Evolutionary conservation across 2,113 vertebrate species (phyloP).

Genomic region (Plectropomus leopardus): DNA sequence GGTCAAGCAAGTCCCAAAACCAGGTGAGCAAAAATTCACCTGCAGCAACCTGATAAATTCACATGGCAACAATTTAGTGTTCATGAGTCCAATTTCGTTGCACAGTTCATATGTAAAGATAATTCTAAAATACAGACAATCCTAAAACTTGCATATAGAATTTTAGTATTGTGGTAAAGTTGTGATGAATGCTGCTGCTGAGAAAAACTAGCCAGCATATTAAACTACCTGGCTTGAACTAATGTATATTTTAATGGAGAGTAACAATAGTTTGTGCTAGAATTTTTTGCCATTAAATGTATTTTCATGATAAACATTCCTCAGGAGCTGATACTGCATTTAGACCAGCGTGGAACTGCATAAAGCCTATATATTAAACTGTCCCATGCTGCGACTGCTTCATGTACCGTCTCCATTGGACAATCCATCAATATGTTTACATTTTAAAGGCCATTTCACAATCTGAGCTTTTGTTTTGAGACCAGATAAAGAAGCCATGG

Average conservation of each 20-base stretch:
- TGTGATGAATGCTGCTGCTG: background rate
- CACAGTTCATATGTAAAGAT: background rate
- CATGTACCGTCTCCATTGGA: background rate
- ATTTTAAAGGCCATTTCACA: background rate
- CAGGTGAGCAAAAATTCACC: background rate
- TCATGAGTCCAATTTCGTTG: background rate
- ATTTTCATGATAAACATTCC: background rate
- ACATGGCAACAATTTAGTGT: no score
- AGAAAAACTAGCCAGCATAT: background rate
- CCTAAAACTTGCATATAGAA: no score
- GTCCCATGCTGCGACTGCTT: background rate
- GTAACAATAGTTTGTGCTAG: background rate
- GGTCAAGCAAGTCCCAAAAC: no score
- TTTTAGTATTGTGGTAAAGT: no score
- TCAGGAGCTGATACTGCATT: background rate
- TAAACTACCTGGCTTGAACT: background rate
- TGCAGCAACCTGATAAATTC: no score
- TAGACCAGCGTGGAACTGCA: background rate
- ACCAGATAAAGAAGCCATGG: rapidly evolving
- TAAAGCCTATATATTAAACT: background rate
- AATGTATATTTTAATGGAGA: background rate
- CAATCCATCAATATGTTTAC: background rate
- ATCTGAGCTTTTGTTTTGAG: background rate
- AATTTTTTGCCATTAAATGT: background rate
- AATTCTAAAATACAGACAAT: no score